Evolutionary conservation across 2,888 invertebrate species (phyloP), one percentile per base, ranked within the genome.

Genomic region (Fabriciana adippe): DNA sequence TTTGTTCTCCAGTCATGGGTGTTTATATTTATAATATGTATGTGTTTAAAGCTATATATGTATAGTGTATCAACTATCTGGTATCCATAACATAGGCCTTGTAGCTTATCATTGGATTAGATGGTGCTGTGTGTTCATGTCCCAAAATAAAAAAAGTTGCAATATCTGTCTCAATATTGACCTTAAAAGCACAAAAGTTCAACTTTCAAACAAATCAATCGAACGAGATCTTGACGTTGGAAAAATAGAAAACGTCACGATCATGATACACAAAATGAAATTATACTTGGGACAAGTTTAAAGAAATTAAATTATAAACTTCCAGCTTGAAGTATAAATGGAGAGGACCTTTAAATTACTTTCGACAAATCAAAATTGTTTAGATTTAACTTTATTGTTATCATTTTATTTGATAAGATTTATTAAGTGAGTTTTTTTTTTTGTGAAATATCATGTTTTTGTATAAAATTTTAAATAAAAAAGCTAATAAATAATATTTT

Each of bases 301-400:
- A 59, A 64, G 31, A 55, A 64, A 55, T 64, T 41, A 48, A 64
- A 64, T 64, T 64, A 50, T 13, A 41, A 64, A 64, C 48, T 64
- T 56, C 2, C 18, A 63, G 54, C 31, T 47, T 31, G n/a, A 55
- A 54, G 16, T 45, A 47, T 63, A 26, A 14, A 55, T 14, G 14
- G 14, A 26, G 54, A 55, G 13, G 8, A 26, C 41, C 47, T 26
- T 63, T 54, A 47, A 54, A 63, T 45, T 26, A 47, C 54, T 63
- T 63, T 47, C 26, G 47, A 53, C 54, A 47, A 55, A 45, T 63
- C 63, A 57, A 47, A 45, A 57, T 57, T 57, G 45, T 57, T 57
- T 45, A 41, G 14, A 47, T 57, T 57, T 21, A 15, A 21, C 45
- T 45, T 57, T 45, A 57, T 57, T 57, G 45, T 45, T 15, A 21